Conservation (phyloP, 2,113 vertebrate species). For the Neolamprologus sp. region DNA sequence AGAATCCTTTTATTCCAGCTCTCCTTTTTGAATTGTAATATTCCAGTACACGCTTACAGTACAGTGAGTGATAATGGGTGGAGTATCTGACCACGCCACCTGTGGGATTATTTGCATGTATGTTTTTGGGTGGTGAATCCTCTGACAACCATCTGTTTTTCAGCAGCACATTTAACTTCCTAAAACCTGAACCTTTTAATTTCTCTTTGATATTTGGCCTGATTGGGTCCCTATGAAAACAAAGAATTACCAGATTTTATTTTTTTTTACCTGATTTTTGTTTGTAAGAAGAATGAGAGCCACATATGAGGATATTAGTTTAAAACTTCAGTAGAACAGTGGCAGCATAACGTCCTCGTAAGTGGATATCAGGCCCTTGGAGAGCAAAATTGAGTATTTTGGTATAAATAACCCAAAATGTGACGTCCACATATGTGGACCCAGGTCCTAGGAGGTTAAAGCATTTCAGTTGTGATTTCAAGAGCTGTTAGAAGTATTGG, state of each 20-base stretch:
- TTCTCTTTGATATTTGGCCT: background rate
- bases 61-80: slow-evolving; percentile 29
- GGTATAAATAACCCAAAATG: background rate
- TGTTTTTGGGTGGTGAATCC: background rate
- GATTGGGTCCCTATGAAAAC: background rate
- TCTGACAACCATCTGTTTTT: slow-evolving; percentile 15
- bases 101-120: slow-evolving; percentile 11
- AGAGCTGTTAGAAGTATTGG: background rate
- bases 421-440: background rate
- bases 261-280: background rate
- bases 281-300: background rate
- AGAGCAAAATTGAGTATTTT: background rate
- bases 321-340: background rate
- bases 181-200: background rate
- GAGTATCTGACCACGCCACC: slow-evolving; percentile 33
- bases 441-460: background rate
- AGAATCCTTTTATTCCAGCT: slow-evolving; percentile 40
- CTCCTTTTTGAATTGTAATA: slow-evolving; percentile 6
- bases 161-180: background rate
- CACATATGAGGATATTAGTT: background rate
- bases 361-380: background rate
- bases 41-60: slow-evolving; percentile 34
- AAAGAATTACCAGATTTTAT: background rate
- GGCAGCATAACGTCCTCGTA: rapidly evolving
- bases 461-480: background rate